phyloP scores from a whole-genome alignment of 2,797 vertebrate species.

The Masticophis lateralis region DNA sequence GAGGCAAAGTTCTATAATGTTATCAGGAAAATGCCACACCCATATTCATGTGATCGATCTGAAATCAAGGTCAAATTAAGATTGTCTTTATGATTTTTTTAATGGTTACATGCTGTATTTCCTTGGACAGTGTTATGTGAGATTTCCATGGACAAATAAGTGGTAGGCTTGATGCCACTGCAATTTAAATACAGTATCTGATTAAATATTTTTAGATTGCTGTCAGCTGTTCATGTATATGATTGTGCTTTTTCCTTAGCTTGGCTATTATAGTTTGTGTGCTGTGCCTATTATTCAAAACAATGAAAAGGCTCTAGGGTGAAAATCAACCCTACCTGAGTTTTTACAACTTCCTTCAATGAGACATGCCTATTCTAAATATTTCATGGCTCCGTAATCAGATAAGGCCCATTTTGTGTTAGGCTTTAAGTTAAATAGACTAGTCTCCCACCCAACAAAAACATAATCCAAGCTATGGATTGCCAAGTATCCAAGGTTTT shows the following conservation, averaged over 20 bases:
- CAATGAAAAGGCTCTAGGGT: constrained; percentile 57
- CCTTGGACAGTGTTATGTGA: neutral
- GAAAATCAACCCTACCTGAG: constrained; percentile 50
- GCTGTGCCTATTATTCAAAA: constrained; percentile 54
- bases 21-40: neutral
- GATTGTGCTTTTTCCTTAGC: constrained; percentile 26
- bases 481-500: constrained; percentile 60
- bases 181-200: constrained; percentile 46
- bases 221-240: constrained; percentile 45
- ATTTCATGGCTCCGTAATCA: constrained; percentile 64
- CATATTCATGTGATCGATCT: neutral
- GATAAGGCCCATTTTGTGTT: constrained; percentile 68
- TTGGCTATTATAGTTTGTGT: constrained; percentile 20
- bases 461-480: constrained; percentile 66
- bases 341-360: constrained; percentile 41
- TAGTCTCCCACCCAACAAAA: constrained; percentile 69
- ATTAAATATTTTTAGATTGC: constrained; percentile 29
- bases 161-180: constrained; percentile 7
- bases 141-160: constrained; percentile 18
- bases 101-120: neutral
- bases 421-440: constrained; percentile 68
- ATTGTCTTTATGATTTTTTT: neutral
- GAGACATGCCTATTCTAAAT: constrained; percentile 63
- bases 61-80: neutral
- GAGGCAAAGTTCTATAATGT: neutral